Base-by-base conservation (phyloP, 2,888 invertebrate genomes). In the Heteropelma amictum region DNA sequence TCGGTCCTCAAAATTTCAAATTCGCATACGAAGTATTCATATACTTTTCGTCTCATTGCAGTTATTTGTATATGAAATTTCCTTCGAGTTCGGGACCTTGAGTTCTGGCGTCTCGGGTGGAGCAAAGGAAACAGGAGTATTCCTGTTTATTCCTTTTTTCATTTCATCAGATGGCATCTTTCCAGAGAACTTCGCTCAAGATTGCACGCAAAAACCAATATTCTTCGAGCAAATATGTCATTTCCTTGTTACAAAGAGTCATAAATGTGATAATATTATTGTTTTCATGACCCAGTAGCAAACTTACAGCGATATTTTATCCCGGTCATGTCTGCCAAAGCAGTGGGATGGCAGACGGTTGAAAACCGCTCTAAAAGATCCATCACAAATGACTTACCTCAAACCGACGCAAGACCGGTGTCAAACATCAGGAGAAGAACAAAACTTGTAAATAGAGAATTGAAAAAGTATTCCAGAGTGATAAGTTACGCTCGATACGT, bases 401-500 rank as follows among this genome's bases (percentile, higher is more conserved):
- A 58, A 10, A 12, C 5, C 5, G 14, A 10, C 5, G 0, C 26
- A 51, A 51, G 28, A 6, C 21, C 47, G 0, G 10, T 4, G 1
- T 47, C 10, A 47, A 61, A 10, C 54, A 58, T 83, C 8, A 42
- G 28, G 42, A 75, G 42, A 8, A 76, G 72, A 35, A 81, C 80
- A 1, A 80, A 76, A 63, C 12, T 68, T 19, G 54, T 81, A n/a
- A 84, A 84, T 47, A 3, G 7, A 7, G 42, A 64, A 6, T 51
- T 83, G 3, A 77, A 72, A 14, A 78, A 75, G 0, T 19, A 14
- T 14, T 7, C 45, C 0, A 0, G 1, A 3, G 8, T 77, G 4
- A 76, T 49, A 21, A 42, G 49, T 2, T 84, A 84, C 21, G 54
- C 63, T 3, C 60, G 79, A 0, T 84, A 81, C 7, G 49, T 80